A percentile compares a stretch with the other conserved stretches of the same genome.
Conservation (phyloP, 2,113 vertebrate genomes). For the Anoplopoma fimbria region DNA sequence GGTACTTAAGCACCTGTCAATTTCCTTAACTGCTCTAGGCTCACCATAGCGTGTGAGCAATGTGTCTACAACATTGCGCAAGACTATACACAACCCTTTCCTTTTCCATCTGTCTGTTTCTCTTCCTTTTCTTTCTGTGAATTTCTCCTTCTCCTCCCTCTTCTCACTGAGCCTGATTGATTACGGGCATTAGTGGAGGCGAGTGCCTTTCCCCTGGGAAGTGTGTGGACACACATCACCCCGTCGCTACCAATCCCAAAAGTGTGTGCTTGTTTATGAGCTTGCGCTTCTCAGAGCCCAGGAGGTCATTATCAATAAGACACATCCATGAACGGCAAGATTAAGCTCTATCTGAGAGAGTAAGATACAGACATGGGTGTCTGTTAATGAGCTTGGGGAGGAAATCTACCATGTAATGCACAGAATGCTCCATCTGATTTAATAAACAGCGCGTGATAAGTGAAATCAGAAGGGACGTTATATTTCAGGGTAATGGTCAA, state of each 20-base stretch:
- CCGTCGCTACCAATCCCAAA: slow-evolving; percentile 52
- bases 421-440: slow-evolving; percentile 20
- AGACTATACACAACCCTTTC: slow-evolving; percentile 21
- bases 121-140: slow-evolving; percentile 12
- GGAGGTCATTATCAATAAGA: slow-evolving; percentile 59
- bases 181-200: slow-evolving; percentile 66
- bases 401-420: slow-evolving; percentile 25
- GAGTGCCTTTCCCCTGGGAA: slow-evolving; percentile 62
- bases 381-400: slow-evolving; percentile 11
- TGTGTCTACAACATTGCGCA: slow-evolving; percentile 1
- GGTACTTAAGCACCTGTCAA: slow-evolving; percentile 40
- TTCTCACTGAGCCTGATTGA: slow-evolving; percentile 70
- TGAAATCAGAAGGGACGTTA: not conserved
- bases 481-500: slow-evolving; percentile 9
- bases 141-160: slow-evolving; percentile 22
- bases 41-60: not conserved
- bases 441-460: slow-evolving; percentile 25
- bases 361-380: not conserved
- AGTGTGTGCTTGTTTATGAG: slow-evolving; percentile 22
- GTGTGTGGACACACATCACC: slow-evolving; percentile 69
- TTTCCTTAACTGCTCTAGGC: slow-evolving; percentile 17
- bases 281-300: slow-evolving; percentile 19
- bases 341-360: slow-evolving; percentile 41
- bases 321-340: slow-evolving; percentile 35
- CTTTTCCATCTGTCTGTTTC: slow-evolving; percentile 2